A percentile compares a stretch with the other conserved stretches of the same genome.
phyloP scores from a whole-genome alignment of 2,797 vertebrate species.

The Craterocephalus amniculus region DNA sequence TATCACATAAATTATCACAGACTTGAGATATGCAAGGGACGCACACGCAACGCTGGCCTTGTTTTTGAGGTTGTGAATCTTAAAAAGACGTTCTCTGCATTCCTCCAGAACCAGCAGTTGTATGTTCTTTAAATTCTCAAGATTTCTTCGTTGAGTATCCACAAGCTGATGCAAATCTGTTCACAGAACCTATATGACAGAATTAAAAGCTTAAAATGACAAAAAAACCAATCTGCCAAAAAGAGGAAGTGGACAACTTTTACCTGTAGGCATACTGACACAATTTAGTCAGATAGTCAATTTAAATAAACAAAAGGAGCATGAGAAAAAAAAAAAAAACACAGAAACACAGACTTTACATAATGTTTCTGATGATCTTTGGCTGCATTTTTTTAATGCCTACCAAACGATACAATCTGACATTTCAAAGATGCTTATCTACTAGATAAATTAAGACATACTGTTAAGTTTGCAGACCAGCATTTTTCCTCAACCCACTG shows the following conservation, averaged over 20 bases:
- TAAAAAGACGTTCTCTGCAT: slow-evolving; percentile 14
- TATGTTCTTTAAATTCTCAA: slow-evolving; percentile 23
- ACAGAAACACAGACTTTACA: background rate
- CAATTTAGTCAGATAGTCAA: background rate
- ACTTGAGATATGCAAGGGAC: slow-evolving; percentile 26
- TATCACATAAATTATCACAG: slow-evolving; percentile 34
- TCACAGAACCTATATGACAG: background rate
- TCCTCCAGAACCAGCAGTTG: slow-evolving; percentile 12
- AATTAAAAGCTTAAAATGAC: background rate
- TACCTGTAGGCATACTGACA: background rate
- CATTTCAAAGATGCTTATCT: slow-evolving; percentile 4
- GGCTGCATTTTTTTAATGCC: background rate
- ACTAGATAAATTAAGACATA: background rate
- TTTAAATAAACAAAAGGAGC: background rate
- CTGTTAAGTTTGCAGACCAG: background rate
- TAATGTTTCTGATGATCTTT: background rate
- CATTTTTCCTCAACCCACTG: slow-evolving; percentile 6
- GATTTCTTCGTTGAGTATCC: background rate
- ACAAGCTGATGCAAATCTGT: background rate
- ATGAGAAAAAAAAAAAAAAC: background rate
- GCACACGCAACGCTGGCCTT: slow-evolving; percentile 2
- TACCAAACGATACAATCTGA: background rate
- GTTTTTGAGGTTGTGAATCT: slow-evolving; percentile 19
- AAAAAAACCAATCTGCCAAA: background rate
- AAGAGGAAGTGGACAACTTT: background rate